Conservation (phyloP, 2,797 vertebrate genomes). For the Hephaestus fuliginosus region DNA sequence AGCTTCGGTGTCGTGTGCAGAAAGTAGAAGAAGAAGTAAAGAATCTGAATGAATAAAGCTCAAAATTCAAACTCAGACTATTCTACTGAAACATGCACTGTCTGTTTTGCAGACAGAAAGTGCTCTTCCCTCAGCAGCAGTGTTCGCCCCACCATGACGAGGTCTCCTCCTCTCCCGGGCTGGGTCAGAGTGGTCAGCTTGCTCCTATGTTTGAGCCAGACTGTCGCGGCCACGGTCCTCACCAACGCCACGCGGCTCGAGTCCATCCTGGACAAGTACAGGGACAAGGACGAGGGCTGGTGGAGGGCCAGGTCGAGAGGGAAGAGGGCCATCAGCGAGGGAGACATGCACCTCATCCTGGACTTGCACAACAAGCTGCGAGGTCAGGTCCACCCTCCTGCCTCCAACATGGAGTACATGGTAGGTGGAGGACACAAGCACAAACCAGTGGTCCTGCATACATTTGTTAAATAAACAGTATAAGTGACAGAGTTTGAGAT, state of each 20-base stretch:
- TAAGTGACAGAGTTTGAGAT: too few species aligned
- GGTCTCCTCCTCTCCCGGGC: constrained; percentile 66
- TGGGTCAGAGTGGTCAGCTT: constrained; percentile 84
- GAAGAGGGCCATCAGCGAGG: constrained; percentile 95
- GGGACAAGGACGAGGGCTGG: constrained; percentile 91
- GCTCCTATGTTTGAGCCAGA: constrained; percentile 87
- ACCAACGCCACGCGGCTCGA: constrained; percentile 90
- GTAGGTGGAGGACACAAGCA: constrained; percentile 81
- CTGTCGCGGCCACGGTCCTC: constrained; percentile 86
- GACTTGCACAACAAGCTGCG: constrained; percentile 98
- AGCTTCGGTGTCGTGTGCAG: not conserved
- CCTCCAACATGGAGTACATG: constrained; percentile 99
- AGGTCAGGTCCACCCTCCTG: constrained; percentile 95
- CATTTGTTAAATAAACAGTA: not conserved
- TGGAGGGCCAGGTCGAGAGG: constrained; percentile 92
- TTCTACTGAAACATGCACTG: not conserved
- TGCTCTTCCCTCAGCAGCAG: constrained; percentile 36
- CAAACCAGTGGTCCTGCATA: not conserved
- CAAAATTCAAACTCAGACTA: not conserved
- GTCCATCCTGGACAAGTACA: constrained; percentile 92
- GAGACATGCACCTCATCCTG: constrained; percentile 96
- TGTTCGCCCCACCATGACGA: constrained; percentile 86
- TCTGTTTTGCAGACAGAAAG: constrained; percentile 51
- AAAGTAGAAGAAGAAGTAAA: too few species aligned
- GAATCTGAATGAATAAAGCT: not conserved